Percentiles rank a stretch among this genome's conserved stretches.
Evolutionary conservation across 1,140 invertebrate genomes (phyloP).

Genomic region (Medauroidea extradentata): DNA sequence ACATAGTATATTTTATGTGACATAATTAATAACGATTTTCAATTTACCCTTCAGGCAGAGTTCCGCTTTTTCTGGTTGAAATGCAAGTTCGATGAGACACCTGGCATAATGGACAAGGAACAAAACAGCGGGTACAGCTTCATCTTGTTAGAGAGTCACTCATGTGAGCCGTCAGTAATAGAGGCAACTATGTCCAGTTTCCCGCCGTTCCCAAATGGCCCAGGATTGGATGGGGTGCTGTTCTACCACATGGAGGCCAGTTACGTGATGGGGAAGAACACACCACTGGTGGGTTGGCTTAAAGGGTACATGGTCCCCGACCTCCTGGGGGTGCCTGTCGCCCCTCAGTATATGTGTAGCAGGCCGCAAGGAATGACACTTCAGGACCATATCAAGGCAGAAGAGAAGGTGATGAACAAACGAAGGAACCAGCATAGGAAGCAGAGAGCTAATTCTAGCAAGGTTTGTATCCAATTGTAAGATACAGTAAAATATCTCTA

Average conservation of each 20-base stretch:
- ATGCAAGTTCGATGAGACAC: slow-evolving; percentile 44
- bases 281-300: slow-evolving; percentile 57
- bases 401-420: no score
- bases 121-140: slow-evolving; percentile 22
- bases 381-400: no score
- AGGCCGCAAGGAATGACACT: no score
- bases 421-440: no score
- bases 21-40: no score
- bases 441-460: no score
- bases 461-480: no score
- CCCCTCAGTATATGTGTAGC: no score
- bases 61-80: slow-evolving; percentile 52
- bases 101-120: slow-evolving; percentile 22
- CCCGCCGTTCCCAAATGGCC: slow-evolving; percentile 20
- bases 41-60: no score
- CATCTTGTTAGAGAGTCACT: no score
- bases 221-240: slow-evolving; percentile 45
- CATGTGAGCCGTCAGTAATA: slow-evolving; percentile 34
- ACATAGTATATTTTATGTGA: no score
- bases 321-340: slow-evolving; percentile 40
- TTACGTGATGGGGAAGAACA: slow-evolving; percentile 49
- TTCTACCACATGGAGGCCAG: slow-evolving; percentile 48
- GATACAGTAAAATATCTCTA: no score
- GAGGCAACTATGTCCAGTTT: slow-evolving; percentile 30
- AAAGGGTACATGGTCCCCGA: slow-evolving; percentile 57